These are phyloP conservation scores for Nomada lathburiana DNA, from an alignment of 2,888 invertebrate species.

Conservation along the genomic window DNA sequence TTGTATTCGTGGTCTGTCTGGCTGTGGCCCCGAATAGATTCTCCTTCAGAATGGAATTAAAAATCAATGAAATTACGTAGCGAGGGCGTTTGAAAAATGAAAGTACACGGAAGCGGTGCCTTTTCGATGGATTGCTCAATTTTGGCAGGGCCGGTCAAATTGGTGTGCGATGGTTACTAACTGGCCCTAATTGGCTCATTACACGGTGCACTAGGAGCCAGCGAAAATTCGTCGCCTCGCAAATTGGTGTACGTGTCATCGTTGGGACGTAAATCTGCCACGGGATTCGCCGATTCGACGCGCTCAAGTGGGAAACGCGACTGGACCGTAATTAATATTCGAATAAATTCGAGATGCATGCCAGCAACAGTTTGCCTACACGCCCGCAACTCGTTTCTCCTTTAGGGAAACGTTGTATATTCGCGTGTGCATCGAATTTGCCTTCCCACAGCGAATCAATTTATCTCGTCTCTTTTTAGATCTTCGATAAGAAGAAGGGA, in stretches of 20 bases:
- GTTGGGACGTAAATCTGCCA: conserved; percentile 37
- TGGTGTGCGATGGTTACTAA: conserved; percentile 2
- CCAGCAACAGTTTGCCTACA: conserved; percentile 22
- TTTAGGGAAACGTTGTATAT: not conserved
- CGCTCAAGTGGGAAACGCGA: conserved; percentile 25
- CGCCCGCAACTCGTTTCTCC: not conserved
- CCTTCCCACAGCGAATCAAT: no score
- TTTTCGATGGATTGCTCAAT: conserved; percentile 26
- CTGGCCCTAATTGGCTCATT: conserved; percentile 47
- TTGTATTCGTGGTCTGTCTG: no score
- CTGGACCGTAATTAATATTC: conserved; percentile 42
- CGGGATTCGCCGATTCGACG: conserved; percentile 36
- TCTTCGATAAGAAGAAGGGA: no score
- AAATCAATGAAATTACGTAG: no score
- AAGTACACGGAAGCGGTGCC: not conserved
- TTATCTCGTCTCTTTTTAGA: no score
- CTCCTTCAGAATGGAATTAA: no score
- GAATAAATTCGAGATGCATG: conserved; percentile 13
- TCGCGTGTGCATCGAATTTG: no score
- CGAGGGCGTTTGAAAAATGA: not conserved
- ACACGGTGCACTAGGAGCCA: conserved; percentile 25
- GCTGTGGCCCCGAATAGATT: no score
- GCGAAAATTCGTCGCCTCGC: conserved; percentile 46
- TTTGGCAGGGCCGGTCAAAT: not conserved
- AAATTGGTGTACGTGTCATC: conserved; percentile 50